These are phyloP conservation scores for Camponotus floridanus DNA, from an alignment of 1,140 invertebrate species.

Conservation along the genomic window DNA sequence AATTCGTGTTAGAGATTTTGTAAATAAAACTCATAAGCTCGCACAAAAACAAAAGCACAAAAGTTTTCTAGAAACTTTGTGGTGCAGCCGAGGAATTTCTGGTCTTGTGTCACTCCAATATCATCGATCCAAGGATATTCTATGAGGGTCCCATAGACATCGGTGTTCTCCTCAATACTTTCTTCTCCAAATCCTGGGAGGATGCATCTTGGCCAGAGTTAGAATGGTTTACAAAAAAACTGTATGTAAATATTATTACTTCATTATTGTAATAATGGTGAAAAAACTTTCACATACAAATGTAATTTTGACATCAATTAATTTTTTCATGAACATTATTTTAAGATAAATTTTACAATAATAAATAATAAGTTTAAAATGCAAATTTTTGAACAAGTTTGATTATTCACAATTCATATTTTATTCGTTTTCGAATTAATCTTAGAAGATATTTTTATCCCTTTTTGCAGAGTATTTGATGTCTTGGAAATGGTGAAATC, in stretches of 20 bases:
- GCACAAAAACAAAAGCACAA: slow-evolving; percentile 60
- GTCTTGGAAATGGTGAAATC: slow-evolving; percentile 81
- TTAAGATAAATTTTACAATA: background rate
- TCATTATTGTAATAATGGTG: slow-evolving; percentile 16
- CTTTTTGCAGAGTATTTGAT: slow-evolving; percentile 79
- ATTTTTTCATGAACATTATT: slow-evolving; percentile 52
- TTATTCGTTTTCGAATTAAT: background rate
- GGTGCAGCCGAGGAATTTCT: slow-evolving; percentile 85
- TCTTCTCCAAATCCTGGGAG: slow-evolving; percentile 85
- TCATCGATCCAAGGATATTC: slow-evolving; percentile 87
- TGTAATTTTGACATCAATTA: slow-evolving; percentile 76
- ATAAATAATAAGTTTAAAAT: background rate
- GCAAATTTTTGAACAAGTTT: background rate
- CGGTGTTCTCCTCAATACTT: slow-evolving; percentile 86
- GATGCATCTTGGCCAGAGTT: slow-evolving; percentile 86
- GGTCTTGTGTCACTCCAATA: slow-evolving; percentile 83
- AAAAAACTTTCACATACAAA: slow-evolving; percentile 48
- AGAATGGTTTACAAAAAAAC: slow-evolving; percentile 86
- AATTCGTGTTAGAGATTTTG: slow-evolving; percentile 15
- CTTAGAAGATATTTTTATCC: background rate
- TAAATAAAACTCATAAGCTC: slow-evolving; percentile 47
- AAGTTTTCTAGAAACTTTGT: slow-evolving; percentile 66
- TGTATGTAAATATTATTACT: slow-evolving; percentile 80
- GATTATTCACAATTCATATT: background rate
- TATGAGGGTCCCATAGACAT: slow-evolving; percentile 84